Evolutionary conservation across 2,113 vertebrate genomes (phyloP).

Genomic region (Aldabrachelys gigantea): DNA sequence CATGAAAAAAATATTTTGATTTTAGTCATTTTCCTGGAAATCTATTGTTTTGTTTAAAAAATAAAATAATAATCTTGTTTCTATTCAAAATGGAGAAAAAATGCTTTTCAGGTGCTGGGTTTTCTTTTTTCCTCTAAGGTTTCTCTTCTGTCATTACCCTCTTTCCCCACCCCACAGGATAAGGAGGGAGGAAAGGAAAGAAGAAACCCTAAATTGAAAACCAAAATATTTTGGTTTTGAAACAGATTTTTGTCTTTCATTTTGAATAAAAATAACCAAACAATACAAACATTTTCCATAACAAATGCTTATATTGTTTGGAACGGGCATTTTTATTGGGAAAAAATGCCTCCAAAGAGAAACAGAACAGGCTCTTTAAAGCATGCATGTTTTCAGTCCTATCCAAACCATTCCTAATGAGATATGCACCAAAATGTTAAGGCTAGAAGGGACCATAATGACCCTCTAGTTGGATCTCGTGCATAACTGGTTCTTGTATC

Average conservation of each 20-base stretch:
- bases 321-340: neutral
- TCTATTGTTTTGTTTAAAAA: neutral
- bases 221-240: neutral
- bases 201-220: rapidly evolving
- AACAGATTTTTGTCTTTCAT: neutral
- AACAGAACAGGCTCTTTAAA: neutral
- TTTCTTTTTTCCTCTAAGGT: neutral
- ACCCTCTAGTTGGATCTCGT: neutral
- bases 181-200: neutral
- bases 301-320: neutral
- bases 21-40: neutral
- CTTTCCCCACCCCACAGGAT: neutral
- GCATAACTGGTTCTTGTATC: too few relatives aligned
- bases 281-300: neutral
- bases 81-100: neutral
- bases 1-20: neutral
- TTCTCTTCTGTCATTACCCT: neutral
- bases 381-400: neutral
- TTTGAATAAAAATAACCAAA: neutral
- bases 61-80: neutral
- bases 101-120: rapidly evolving
- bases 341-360: neutral
- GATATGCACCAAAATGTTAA: neutral
- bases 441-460: neutral
- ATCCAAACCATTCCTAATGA: neutral